Evolutionary conservation across 1,140 invertebrate genomes (phyloP), one percentile per base, ranked within the genome.

Genomic region (Bombus huntii): DNA sequence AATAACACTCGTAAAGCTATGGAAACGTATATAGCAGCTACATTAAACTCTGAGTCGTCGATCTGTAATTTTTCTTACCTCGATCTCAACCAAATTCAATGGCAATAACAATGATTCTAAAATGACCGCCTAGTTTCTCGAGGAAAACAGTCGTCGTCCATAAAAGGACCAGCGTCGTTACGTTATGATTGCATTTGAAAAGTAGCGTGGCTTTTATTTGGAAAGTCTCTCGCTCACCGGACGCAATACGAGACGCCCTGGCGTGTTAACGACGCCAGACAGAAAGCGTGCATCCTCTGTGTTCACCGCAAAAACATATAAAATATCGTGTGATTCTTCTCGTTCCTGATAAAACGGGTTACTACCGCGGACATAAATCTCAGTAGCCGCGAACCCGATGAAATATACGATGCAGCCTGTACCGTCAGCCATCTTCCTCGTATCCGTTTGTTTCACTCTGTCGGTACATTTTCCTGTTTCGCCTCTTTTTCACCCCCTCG

Each of bases 331-430:
- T 25, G 83, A 79, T 80, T 80, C 78, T 80, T 80, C 83, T 37
- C 77, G 53, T 62, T n/a, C 4, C 76, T 85, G 83, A 85, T 85
- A 85, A 85, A 85, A 85, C 83, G 76, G 68, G 57, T 85, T 80
- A 80, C 76, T 44, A 73, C 81, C 18, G 65, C 28, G 81, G 28
- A 78, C 77, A 80, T 85, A 85, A 85, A 85, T 85, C 80, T 72
- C 44, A 59, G 47, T n/a, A 18, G 74, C 57, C 82, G 57, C 66
- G 39, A 44, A 47, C 66, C 25, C 68, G 75, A 84, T 84, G 82
- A 84, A 79, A 84, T 77, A 78, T 77, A 42, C 66, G 75, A 79
- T 12, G 66, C 73, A 28, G 34, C 13, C 9, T 22, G 2, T 0
- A 12, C 18, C 9, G 53, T 2, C 25, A 28, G 65, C 34, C 57